Conservation (phyloP, 2,888 invertebrate species). For the Tiphia femorata region DNA sequence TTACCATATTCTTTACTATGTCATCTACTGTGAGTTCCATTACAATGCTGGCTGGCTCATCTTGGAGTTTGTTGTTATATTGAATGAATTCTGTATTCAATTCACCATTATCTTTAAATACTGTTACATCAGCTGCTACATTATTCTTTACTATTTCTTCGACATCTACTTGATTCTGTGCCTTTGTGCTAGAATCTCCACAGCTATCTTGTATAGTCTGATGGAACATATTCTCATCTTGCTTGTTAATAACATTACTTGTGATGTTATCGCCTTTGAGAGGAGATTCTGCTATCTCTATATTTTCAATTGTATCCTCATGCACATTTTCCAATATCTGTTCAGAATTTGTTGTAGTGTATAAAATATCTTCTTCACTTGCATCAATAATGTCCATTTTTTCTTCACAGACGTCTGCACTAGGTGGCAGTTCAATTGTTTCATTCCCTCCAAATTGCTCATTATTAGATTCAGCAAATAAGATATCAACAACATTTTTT, state of each 20-base stretch:
- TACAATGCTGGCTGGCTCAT: background rate
- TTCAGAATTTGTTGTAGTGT: background rate
- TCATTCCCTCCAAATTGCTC: background rate
- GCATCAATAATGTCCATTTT: too few species aligned
- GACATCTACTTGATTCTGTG: too few species aligned
- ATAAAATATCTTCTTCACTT: background rate
- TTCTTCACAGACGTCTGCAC: too few species aligned
- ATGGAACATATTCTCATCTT: background rate
- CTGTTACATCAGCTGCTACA: too few species aligned
- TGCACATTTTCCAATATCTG: background rate
- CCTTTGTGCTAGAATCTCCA: background rate
- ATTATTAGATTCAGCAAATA: constrained; percentile 70
- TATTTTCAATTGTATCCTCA: background rate
- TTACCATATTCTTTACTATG: constrained; percentile 40
- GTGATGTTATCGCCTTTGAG: too few species aligned
- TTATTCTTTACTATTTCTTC: too few species aligned
- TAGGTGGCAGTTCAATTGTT: background rate
- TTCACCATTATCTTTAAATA: too few species aligned
- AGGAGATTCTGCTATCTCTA: too few species aligned
- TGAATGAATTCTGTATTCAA: background rate
- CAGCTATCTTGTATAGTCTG: background rate
- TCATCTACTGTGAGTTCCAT: constrained; percentile 47
- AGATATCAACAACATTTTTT: constrained; percentile 75
- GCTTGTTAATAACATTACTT: background rate
- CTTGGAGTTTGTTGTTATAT: background rate